Conservation (phyloP, 1,140 invertebrate species). For the Brachionus rubens region DNA sequence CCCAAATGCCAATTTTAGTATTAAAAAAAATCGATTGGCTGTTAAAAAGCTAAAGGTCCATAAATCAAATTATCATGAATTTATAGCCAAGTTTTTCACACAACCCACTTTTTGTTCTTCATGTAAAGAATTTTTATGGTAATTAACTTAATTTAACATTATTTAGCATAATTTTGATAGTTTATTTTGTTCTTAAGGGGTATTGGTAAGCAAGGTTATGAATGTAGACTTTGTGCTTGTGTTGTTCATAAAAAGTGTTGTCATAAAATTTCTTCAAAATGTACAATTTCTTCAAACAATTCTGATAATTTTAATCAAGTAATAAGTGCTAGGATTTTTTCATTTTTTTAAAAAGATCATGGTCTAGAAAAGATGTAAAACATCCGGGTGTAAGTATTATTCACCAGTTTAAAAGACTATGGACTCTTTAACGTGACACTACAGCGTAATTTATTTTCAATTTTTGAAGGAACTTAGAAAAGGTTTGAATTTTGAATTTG, state of each 20-base stretch:
- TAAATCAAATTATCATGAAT: conserved; percentile 80
- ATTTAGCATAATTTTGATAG: conserved; percentile 65
- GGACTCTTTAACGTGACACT: too few relatives aligned
- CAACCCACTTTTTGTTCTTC: conserved; percentile 64
- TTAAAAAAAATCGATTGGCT: too few relatives aligned
- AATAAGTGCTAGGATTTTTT: too few relatives aligned
- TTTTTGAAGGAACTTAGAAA: conserved; percentile 63
- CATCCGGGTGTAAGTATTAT: too few relatives aligned
- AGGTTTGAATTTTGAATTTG: conserved; percentile 93
- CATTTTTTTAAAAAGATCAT: too few relatives aligned
- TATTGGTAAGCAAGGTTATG: conserved; percentile 87
- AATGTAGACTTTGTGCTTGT: conserved; percentile 79
- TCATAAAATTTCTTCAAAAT: conserved; percentile 96
- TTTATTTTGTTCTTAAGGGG: conserved; percentile 55
- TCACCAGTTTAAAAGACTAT: too few relatives aligned
- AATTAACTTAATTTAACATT: conserved; percentile 65
- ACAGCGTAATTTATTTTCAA: conserved; percentile 73
- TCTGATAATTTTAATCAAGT: too few relatives aligned
- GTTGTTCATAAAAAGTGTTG: conserved; percentile 98
- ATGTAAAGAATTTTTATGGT: conserved; percentile 64
- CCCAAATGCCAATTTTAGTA: too few relatives aligned
- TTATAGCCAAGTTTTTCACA: conserved; percentile 64
- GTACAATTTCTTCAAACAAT: conserved; percentile 93
- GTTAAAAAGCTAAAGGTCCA: conserved; percentile 65
- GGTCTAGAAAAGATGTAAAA: too few relatives aligned